Evolutionary conservation across 2,797 vertebrate genomes (phyloP), one percentile per base, ranked within the genome.

Genomic region (Buceros bicornis): DNA sequence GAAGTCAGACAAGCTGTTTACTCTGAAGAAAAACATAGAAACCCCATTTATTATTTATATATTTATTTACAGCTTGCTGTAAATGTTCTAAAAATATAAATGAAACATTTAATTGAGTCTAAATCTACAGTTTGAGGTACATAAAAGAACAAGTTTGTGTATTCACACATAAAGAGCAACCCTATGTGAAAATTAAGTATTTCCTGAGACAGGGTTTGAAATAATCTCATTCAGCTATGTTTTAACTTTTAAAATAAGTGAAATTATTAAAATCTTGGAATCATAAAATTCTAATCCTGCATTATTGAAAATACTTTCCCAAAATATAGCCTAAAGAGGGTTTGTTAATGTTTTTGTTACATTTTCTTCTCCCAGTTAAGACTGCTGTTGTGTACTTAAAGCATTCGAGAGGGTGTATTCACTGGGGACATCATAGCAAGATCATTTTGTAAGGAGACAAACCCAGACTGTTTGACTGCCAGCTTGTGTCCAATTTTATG

Each of bases 401-500:
- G 21, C 21, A 67, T 96, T 87, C 3, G 0, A 89, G 82, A 81
- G 90, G 47, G 71, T 94, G 29, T 86, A 94, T 93, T 83, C 86
- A 95, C 78, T 20, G 56, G 69, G 82, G 77, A 95, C 91, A 92
- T 78, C 73, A 57, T 94, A 90, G 97, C 91, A 93, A 97, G 79
- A 89, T 76, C 96, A 97, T 93, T 93, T 65, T 97, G 74, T 87
- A 82, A 95, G 87, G 91, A 97, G 84, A 84, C 65, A 97, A 97
- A 95, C 76, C 94, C 94, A 83, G 89, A 81, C 82, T 91, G 81
- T 89, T 91, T 94, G 93, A 96, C 94, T 97, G 89, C 80, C 95
- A 95, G 93, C 80, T 97, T 94, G 90, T 72, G 56, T 87, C 89
- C 91, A 97, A 93, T 97, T 97, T 96, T 71, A 86, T 92, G 84